Conservation (phyloP, 2,888 invertebrate species). For the Peribatodes rhomboidaria region DNA sequence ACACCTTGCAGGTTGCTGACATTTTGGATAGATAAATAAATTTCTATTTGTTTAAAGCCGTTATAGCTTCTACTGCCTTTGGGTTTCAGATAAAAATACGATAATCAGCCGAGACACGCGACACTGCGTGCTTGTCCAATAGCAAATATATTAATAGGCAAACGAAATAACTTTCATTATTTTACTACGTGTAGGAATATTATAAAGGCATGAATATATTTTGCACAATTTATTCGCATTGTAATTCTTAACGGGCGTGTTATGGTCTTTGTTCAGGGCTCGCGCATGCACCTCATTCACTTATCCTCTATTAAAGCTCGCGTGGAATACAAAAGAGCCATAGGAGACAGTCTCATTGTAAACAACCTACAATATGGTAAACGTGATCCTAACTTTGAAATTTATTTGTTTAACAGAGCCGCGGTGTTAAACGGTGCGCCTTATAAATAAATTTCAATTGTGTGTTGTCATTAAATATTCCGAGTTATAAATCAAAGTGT, state of each 20-base stretch:
- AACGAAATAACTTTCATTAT: conserved; percentile 25
- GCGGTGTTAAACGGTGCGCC: conserved; percentile 71
- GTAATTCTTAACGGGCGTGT: conserved; percentile 37
- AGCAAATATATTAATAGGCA: conserved; percentile 28
- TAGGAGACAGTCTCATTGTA: conserved; percentile 68
- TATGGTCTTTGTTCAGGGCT: conserved; percentile 37
- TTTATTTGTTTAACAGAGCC: conserved; percentile 69
- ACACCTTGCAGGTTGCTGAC: conserved; percentile 33
- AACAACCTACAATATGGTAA: conserved; percentile 72
- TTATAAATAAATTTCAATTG: conserved; percentile 85
- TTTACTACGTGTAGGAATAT: conserved; percentile 17
- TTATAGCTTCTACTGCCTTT: conserved; percentile 25
- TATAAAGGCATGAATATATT: conserved; percentile 28
- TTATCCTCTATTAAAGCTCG: conserved; percentile 62
- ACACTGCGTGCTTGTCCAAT: conserved; percentile 30
- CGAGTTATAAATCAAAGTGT: conserved; percentile 82
- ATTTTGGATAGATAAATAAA: conserved; percentile 22
- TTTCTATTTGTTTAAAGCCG: conserved; percentile 25
- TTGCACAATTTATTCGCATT: conserved; percentile 36
- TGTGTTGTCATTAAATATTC: conserved; percentile 83
- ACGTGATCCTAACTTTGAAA: conserved; percentile 75
- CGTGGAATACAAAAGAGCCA: conserved; percentile 74
- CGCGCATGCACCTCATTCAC: conserved; percentile 39
- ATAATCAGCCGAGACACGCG: conserved; percentile 28
- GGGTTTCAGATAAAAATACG: conserved; percentile 32